Percentiles rank a stretch among this genome's conserved stretches.
Conservation (phyloP, 1,140 invertebrate genomes). For the Tachypleus tridentatus region DNA sequence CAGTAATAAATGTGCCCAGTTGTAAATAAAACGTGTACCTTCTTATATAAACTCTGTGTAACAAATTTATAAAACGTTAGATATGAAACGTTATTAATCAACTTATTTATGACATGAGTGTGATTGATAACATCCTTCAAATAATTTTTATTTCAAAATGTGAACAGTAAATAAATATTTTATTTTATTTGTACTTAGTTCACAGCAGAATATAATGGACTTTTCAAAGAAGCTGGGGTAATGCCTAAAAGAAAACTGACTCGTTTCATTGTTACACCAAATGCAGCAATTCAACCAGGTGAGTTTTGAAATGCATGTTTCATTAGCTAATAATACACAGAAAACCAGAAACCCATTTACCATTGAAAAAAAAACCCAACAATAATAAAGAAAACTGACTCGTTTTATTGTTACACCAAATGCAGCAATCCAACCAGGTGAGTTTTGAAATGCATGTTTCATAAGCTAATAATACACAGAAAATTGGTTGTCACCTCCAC, state of each 20-base stretch:
- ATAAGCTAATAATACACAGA: no score
- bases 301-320: not conserved
- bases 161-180: constrained; percentile 11
- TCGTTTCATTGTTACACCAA: constrained; percentile 71
- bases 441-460: not conserved
- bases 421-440: constrained; percentile 64
- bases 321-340: no score
- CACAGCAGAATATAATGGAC: constrained; percentile 74
- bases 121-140: no score
- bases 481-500: no score
- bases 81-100: no score
- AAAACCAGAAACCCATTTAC: no score
- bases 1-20: no score
- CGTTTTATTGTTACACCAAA: constrained; percentile 77
- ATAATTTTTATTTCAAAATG: not conserved
- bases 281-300: constrained; percentile 70
- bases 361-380: no score
- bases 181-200: constrained; percentile 39
- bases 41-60: no score
- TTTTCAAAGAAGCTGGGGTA: constrained; percentile 76
- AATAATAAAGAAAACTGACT: constrained; percentile 50
- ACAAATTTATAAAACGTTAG: constrained; percentile 9
- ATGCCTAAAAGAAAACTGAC: constrained; percentile 73
- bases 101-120: no score
- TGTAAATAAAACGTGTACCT: no score